Evolutionary conservation across 2,888 invertebrate species (phyloP).

Genomic region (Lymantria monacha): DNA sequence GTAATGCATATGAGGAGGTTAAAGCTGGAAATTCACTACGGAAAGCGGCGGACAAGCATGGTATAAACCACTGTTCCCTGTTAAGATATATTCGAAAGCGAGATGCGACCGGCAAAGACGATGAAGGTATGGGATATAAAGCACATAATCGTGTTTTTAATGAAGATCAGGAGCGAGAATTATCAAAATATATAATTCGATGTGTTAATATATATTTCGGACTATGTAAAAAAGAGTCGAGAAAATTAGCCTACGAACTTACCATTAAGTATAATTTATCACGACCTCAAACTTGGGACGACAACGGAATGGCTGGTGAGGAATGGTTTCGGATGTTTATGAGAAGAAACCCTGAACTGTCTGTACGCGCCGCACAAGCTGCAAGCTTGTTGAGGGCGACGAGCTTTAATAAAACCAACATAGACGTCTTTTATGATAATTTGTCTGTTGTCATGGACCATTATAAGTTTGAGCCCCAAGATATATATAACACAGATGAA

Average conservation of each 20-base stretch:
- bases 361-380: no score
- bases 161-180: background rate
- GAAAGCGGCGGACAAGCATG: no score
- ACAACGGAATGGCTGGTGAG: background rate
- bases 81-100: no score
- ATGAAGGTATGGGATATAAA: background rate
- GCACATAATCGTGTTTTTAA: background rate
- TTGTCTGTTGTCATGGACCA: background rate
- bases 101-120: background rate
- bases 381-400: background rate
- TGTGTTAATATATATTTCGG: no score
- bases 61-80: no score
- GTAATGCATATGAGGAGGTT: no score
- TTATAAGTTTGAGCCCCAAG: background rate
- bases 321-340: background rate
- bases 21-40: no score
- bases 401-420: background rate
- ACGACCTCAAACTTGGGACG: background rate
- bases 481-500: background rate
- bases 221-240: background rate
- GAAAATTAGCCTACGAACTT: background rate
- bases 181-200: background rate
- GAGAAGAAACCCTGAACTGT: no score
- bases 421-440: background rate
- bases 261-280: background rate